Percentiles rank a stretch among this genome's conserved stretches.
Evolutionary conservation across 2,797 vertebrate species (phyloP).

Genomic region (Eulemur coronatus): DNA sequence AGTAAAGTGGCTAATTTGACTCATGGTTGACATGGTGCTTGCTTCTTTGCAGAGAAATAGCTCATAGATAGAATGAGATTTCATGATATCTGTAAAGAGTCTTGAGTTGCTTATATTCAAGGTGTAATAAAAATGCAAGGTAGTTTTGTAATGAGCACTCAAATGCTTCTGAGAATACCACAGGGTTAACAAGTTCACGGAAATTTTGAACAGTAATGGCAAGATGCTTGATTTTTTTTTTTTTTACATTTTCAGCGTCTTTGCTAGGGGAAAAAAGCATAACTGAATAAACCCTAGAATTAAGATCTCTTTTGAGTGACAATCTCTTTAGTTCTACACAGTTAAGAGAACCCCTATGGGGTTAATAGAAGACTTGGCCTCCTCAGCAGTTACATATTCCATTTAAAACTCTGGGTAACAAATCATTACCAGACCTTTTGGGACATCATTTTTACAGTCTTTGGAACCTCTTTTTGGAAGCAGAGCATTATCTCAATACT

Average conservation of each 20-base stretch:
- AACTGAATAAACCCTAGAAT: conserved; percentile 79
- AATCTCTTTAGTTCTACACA: conserved; percentile 72
- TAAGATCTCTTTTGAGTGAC: conserved; percentile 76
- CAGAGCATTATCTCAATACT: conserved; percentile 45
- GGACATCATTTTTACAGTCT: conserved; percentile 60
- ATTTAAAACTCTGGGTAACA: conserved; percentile 75
- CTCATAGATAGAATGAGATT: background rate
- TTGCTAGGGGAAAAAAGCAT: conserved; percentile 50
- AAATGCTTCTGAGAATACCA: conserved; percentile 61
- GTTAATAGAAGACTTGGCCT: conserved; percentile 78
- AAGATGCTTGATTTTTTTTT: conserved; percentile 61
- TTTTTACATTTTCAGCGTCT: conserved; percentile 52
- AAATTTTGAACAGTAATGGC: conserved; percentile 69
- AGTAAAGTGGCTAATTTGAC: conserved; percentile 10
- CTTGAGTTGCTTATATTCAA: conserved; percentile 55
- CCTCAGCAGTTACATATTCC: conserved; percentile 76
- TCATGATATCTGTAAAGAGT: background rate
- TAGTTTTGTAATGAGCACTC: conserved; percentile 54
- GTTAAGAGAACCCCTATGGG: conserved; percentile 79
- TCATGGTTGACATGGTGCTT: background rate
- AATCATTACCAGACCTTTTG: conserved; percentile 68
- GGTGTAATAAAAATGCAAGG: conserved; percentile 39
- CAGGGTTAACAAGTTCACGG: conserved; percentile 71
- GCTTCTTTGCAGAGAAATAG: conserved; percentile 18
- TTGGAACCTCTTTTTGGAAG: conserved; percentile 65